These are phyloP conservation scores for Eulemur mongoz DNA, from an alignment of 2,797 vertebrate genomes.

Conservation along the genomic window DNA sequence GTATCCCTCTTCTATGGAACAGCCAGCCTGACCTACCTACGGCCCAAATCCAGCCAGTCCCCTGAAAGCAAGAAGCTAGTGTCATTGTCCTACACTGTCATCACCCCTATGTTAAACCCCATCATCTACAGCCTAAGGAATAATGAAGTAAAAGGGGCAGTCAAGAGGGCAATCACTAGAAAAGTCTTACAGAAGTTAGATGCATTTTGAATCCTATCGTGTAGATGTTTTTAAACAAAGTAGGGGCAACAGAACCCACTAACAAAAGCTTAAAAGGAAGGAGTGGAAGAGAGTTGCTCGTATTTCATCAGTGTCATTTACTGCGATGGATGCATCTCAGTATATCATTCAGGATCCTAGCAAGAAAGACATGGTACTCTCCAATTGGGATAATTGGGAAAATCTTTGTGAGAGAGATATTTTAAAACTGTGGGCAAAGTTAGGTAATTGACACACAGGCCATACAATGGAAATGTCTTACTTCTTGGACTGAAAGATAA, in stretches of 20 bases:
- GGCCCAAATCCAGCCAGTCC: conserved; percentile 62
- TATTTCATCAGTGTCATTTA: not conserved
- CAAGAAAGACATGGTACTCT: not conserved
- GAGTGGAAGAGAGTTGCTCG: not conserved
- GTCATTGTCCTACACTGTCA: conserved; percentile 68
- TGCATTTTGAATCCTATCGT: not conserved
- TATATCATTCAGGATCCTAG: not conserved
- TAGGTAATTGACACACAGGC: not conserved
- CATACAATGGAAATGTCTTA: not conserved
- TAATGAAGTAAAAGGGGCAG: conserved; percentile 62
- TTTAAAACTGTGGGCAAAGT: not conserved
- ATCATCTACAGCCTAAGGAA: conserved; percentile 72
- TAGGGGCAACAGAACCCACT: not conserved
- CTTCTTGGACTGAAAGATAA: not conserved
- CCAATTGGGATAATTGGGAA: not conserved
- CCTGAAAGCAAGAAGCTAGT: conserved; percentile 61
- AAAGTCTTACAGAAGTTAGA: conserved; percentile 52
- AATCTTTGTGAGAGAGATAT: not conserved
- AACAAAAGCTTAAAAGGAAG: not conserved
- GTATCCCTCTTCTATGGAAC: conserved; percentile 70
- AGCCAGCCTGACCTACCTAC: conserved; percentile 65
- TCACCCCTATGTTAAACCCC: conserved; percentile 72
- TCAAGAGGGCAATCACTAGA: conserved; percentile 22
- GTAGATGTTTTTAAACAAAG: not conserved
- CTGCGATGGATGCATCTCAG: not conserved